A percentile compares a stretch with the other conserved stretches of the same genome.
phyloP scores from a whole-genome alignment of 2,797 vertebrate species.

The Vultur gryphus region DNA sequence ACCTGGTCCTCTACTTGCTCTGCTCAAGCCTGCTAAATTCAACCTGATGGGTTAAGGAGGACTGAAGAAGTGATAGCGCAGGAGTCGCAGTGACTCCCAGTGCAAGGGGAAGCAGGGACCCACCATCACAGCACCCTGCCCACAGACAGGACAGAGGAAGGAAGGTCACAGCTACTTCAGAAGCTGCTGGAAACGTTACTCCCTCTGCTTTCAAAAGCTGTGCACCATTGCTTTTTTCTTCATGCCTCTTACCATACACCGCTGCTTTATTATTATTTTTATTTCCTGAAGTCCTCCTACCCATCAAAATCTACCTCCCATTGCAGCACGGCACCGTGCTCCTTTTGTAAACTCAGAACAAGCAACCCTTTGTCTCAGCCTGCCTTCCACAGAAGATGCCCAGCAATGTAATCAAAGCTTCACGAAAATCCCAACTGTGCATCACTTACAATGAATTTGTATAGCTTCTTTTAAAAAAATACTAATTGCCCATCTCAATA shows the following conservation, averaged over 20 bases:
- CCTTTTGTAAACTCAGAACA: not conserved
- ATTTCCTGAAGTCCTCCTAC: constrained; percentile 1
- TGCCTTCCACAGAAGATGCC: not conserved
- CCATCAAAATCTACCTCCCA: not conserved
- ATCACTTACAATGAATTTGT: not conserved
- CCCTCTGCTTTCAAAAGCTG: not conserved
- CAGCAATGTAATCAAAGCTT: not conserved
- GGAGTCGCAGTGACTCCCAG: not conserved
- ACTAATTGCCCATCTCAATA: not conserved
- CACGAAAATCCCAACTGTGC: not conserved
- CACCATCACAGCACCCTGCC: not conserved
- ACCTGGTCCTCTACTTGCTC: not conserved
- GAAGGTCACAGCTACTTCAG: not conserved
- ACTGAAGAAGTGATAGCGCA: accelerated
- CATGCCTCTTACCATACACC: not conserved
- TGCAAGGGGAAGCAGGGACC: accelerated
- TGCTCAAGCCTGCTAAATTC: not conserved
- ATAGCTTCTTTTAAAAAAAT: not conserved
- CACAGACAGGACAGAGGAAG: not conserved
- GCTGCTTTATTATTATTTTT: not conserved
- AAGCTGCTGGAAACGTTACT: not conserved
- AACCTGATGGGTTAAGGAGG: not conserved
- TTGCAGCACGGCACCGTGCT: not conserved
- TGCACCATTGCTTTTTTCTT: not conserved
- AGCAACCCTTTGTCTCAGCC: not conserved